phyloP scores from a whole-genome alignment of 2,113 vertebrate species.

The Heliornis fulica region DNA sequence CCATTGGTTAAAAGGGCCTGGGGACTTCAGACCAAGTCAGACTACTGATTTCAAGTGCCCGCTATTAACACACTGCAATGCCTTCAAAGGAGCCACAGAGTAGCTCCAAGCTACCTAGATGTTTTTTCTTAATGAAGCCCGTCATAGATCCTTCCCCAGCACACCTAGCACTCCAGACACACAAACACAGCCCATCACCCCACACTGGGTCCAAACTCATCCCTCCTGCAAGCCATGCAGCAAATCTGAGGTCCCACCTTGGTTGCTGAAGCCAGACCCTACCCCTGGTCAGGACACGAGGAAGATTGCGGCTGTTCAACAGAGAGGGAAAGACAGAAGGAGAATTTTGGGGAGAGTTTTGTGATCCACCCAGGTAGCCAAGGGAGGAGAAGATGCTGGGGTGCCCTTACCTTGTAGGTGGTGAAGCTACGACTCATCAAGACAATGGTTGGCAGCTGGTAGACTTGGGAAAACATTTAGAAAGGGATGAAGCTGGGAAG shows the following conservation, averaged over 20 bases:
- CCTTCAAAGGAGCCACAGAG: not conserved
- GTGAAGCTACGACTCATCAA: not conserved
- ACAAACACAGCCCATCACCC: fast-evolving
- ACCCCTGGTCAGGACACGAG: not conserved
- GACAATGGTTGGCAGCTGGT: not conserved
- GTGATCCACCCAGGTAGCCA: not conserved
- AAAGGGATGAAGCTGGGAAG: not conserved
- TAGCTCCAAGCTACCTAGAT: not conserved
- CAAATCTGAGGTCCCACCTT: fast-evolving
- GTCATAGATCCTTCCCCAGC: not conserved
- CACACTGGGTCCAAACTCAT: fast-evolving
- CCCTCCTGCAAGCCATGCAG: not conserved
- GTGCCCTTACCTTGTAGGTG: not conserved
- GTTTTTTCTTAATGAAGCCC: not conserved
- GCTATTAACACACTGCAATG: not conserved
- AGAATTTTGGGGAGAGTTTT: not conserved
- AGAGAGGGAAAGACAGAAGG: not conserved
- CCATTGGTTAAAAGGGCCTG: not conserved
- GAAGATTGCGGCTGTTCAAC: not conserved
- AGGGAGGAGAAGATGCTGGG: not conserved
- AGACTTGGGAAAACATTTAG: not conserved
- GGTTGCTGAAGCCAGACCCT: not conserved
- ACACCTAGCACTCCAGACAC: not conserved
- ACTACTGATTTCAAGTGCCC: not conserved
- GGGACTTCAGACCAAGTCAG: not conserved